phyloP scores from a whole-genome alignment of 64 coral and sea anemone genomes.

The Montipora cactus region DNA sequence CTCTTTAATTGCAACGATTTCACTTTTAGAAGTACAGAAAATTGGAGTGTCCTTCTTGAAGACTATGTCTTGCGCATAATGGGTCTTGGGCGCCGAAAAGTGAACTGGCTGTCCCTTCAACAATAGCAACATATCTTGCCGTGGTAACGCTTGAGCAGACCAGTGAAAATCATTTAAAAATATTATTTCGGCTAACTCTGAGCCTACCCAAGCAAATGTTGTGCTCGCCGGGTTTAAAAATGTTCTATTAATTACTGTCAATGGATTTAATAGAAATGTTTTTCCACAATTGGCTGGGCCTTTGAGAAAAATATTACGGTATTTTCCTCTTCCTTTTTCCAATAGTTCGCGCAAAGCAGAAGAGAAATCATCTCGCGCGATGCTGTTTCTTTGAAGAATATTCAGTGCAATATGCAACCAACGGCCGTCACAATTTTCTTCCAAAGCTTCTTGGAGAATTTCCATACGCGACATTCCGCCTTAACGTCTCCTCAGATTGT shows the following conservation, averaged over 20 bases:
- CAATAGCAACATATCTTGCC: constrained; percentile 11
- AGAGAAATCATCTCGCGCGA: constrained; percentile 15
- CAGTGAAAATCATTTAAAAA: constrained; percentile 65
- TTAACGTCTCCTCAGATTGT: constrained; percentile 38
- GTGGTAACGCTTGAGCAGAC: constrained; percentile 12
- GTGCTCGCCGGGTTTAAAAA: constrained; percentile 24
- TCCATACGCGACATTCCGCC: constrained; percentile 51
- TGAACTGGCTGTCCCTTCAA: constrained; percentile 50
- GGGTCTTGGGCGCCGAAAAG: constrained; percentile 45
- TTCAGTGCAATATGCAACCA: constrained; percentile 38
- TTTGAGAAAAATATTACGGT: constrained; percentile 35
- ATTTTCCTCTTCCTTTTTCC: constrained; percentile 49
- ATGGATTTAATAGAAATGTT: constrained; percentile 35
- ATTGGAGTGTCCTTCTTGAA: constrained; percentile 58
- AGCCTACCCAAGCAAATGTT: constrained; percentile 56
- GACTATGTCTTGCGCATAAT: constrained; percentile 38
- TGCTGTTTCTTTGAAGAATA: constrained; percentile 23
- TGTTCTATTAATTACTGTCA: not conserved
- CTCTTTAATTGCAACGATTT: constrained; percentile 30
- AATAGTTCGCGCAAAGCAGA: constrained; percentile 30
- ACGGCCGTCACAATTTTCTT: constrained; percentile 13
- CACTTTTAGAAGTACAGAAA: constrained; percentile 29
- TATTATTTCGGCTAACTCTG: constrained; percentile 17
- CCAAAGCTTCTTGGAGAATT: constrained; percentile 18
- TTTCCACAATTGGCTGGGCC: constrained; percentile 52